Conservation (phyloP, 2,888 invertebrate species). For the Hemithea aestivaria region DNA sequence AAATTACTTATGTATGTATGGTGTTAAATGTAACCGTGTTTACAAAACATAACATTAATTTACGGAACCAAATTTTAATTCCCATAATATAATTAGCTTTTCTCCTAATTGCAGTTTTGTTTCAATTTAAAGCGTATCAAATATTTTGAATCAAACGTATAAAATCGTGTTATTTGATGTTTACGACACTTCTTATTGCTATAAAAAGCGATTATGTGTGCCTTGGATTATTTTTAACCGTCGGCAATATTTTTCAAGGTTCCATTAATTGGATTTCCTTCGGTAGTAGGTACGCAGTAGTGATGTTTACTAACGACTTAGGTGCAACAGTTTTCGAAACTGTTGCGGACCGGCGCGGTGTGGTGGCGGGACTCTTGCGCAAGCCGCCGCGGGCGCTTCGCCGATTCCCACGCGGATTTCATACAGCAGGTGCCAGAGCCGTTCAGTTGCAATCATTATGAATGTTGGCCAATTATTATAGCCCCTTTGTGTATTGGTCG, state of each 20-base stretch:
- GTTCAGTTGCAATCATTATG: conserved; percentile 54
- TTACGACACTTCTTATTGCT: no score
- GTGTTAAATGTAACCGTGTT: no score
- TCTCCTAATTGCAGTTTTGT: no score
- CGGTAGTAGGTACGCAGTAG: conserved; percentile 7
- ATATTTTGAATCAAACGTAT: no score
- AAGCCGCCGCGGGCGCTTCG: conserved; percentile 49
- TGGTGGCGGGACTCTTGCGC: conserved; percentile 48
- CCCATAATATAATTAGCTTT: no score
- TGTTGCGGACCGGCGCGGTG: conserved; percentile 31
- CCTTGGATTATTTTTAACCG: no score
- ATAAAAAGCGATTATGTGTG: no score
- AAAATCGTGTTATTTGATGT: no score
- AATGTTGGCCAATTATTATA: conserved; percentile 47
- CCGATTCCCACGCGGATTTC: conserved; percentile 76
- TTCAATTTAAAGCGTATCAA: no score
- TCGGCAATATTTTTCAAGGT: conserved; percentile 1
- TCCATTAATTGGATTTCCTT: conserved; percentile 4
- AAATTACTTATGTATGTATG: no score
- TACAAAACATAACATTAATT: no score
- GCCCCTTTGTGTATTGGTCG: conserved; percentile 36
- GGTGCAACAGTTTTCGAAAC: conserved; percentile 48
- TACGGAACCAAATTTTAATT: no score
- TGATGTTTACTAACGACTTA: conserved; percentile 24
- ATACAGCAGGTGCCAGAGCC: conserved; percentile 69